A percentile compares a stretch with the other conserved stretches of the same genome.
phyloP scores from a whole-genome alignment of 2,888 invertebrate genomes.

The Pasiphila rectangulata region DNA sequence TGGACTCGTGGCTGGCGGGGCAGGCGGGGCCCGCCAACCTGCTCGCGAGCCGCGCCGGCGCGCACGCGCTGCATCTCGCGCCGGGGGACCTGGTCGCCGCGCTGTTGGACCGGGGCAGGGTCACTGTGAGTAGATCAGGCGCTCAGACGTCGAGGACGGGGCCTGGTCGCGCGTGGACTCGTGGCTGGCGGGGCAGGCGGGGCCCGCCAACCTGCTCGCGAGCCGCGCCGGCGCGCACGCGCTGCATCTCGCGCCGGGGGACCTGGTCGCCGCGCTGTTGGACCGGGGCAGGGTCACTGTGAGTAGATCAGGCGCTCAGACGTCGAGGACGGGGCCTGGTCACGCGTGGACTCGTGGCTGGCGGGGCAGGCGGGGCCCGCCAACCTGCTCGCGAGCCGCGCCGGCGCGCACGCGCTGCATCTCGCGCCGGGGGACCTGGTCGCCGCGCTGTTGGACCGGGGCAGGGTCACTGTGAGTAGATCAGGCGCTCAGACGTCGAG shows the following conservation, averaged over 20 bases:
- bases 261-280: background rate
- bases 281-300: background rate
- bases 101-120: conserved; percentile 51
- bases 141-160: no score
- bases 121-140: conserved; percentile 11
- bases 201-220: background rate
- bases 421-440: no score
- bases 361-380: no score
- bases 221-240: background rate
- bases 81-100: conserved; percentile 59
- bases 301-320: no score
- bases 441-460: no score
- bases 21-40: conserved; percentile 57
- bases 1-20: conserved; percentile 47
- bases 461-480: no score
- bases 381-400: no score
- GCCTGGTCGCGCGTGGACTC: background rate
- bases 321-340: no score
- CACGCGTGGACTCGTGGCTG: no score
- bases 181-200: background rate
- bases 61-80: conserved; percentile 47
- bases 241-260: background rate
- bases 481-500: no score
- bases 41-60: conserved; percentile 46
- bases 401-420: no score